These are phyloP conservation scores for Rhamphomyia laevipes DNA, from an alignment of 2,888 invertebrate genomes.

Conservation along the genomic window DNA sequence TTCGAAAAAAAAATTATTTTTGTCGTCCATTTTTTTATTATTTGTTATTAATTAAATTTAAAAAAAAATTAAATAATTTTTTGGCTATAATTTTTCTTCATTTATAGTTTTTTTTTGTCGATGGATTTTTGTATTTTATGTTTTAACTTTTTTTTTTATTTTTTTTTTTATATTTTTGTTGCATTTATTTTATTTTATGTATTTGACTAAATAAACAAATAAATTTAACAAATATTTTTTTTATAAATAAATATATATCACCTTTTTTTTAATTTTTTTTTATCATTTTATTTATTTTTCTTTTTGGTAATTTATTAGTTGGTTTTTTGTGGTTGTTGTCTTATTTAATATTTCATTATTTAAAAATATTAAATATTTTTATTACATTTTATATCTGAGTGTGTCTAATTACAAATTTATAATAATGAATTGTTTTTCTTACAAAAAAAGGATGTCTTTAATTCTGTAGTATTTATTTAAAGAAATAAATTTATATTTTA, in stretches of 20 bases:
- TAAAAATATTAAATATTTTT: slow-evolving; percentile 16
- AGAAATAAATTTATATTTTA: too few relatives aligned
- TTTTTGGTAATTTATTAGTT: background rate
- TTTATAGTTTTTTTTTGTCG: slow-evolving; percentile 11
- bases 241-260: slow-evolving; percentile 14
- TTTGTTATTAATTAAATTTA: slow-evolving; percentile 8
- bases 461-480: too few relatives aligned
- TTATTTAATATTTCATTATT: slow-evolving; percentile 12
- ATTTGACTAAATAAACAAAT: slow-evolving; percentile 16
- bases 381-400: slow-evolving; percentile 16
- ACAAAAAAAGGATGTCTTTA: slow-evolving; percentile 12
- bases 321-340: background rate
- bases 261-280: slow-evolving; percentile 9
- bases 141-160: slow-evolving; percentile 13
- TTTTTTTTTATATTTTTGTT: slow-evolving; percentile 11
- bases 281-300: background rate
- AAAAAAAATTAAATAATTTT: slow-evolving; percentile 12
- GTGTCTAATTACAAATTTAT: slow-evolving; percentile 10
- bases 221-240: slow-evolving; percentile 14
- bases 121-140: slow-evolving; percentile 10
- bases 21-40: slow-evolving; percentile 2
- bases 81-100: slow-evolving; percentile 4
- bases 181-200: slow-evolving; percentile 12
- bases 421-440: slow-evolving; percentile 6
- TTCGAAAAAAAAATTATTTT: background rate